phyloP scores from a whole-genome alignment of 2,888 invertebrate genomes.

The Zaprionus bogoriensis region DNA sequence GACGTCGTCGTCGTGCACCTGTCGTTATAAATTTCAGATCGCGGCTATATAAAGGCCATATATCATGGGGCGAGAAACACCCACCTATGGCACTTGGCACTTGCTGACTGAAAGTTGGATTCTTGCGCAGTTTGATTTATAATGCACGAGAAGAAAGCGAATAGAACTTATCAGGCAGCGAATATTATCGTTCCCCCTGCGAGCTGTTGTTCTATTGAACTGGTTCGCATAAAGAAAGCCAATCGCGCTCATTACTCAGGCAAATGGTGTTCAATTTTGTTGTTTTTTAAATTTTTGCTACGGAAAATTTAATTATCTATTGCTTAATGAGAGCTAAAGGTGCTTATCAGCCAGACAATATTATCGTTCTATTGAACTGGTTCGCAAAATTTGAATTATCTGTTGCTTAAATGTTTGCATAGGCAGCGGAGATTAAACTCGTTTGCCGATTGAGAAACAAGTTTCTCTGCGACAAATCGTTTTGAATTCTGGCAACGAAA shows the following conservation, averaged over 20 bases:
- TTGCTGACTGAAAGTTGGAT: conserved; percentile 6
- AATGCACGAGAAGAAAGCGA: conserved; percentile 14
- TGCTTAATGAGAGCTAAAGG: conserved; percentile 35
- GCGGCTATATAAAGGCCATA: conserved; percentile 46
- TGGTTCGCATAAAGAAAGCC: too few relatives aligned
- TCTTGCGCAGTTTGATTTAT: conserved; percentile 53
- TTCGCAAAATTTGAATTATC: conserved; percentile 35
- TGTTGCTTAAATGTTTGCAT: conserved; percentile 39
- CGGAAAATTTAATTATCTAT: conserved; percentile 32
- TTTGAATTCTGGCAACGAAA: too few relatives aligned
- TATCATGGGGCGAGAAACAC: conserved; percentile 37
- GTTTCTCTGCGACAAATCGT: not conserved
- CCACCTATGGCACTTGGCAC: not conserved
- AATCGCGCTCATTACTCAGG: too few relatives aligned
- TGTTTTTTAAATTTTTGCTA: not conserved
- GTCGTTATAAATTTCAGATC: conserved; percentile 64
- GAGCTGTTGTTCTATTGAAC: too few relatives aligned
- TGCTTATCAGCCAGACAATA: not conserved
- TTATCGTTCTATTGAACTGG: conserved; percentile 1
- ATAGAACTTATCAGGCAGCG: not conserved
- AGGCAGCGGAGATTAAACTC: conserved; percentile 48
- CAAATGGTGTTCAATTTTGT: not conserved
- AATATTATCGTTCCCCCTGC: conserved; percentile 1
- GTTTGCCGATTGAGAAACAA: conserved; percentile 27
- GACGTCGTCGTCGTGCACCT: conserved; percentile 46